phyloP scores from a whole-genome alignment of 1,140 invertebrate species.

The Mamestra configurata region DNA sequence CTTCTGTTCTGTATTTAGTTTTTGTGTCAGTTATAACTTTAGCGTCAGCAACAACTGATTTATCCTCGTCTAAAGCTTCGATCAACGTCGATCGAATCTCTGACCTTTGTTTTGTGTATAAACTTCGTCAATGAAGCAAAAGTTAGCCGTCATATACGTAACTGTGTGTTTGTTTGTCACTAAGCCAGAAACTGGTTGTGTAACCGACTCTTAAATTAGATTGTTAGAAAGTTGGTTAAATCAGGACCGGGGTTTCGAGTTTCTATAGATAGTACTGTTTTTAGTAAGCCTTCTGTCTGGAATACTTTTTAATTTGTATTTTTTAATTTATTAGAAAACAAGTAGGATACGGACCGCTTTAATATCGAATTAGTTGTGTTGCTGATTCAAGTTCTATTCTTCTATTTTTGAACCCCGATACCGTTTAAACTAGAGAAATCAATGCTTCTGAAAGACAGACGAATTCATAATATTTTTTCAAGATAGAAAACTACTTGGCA shows the following conservation, averaged over 20 bases:
- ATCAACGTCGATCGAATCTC: neutral
- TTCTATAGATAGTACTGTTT: neutral
- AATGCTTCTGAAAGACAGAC: too few relatives aligned
- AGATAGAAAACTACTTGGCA: too few relatives aligned
- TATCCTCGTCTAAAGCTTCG: neutral
- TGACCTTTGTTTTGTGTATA: neutral
- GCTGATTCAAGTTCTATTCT: too few relatives aligned
- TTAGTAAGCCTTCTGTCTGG: too few relatives aligned
- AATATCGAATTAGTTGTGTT: too few relatives aligned
- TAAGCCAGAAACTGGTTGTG: neutral
- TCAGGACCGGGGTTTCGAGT: neutral
- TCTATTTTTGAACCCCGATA: too few relatives aligned
- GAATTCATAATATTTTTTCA: too few relatives aligned
- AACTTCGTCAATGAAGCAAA: constrained; percentile 8
- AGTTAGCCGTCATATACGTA: neutral
- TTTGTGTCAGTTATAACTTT: neutral
- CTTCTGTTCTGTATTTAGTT: too few relatives aligned
- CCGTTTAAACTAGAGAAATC: too few relatives aligned
- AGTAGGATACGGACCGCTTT: too few relatives aligned
- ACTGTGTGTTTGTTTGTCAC: constrained; percentile 1
- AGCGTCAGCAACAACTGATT: neutral
- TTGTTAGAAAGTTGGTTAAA: neutral
- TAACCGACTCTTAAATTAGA: constrained; percentile 19
- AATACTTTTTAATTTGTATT: too few relatives aligned
- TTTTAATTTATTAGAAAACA: too few relatives aligned